phyloP scores from a whole-genome alignment of 2,113 vertebrate genomes.

The Myotis brandtii region DNA sequence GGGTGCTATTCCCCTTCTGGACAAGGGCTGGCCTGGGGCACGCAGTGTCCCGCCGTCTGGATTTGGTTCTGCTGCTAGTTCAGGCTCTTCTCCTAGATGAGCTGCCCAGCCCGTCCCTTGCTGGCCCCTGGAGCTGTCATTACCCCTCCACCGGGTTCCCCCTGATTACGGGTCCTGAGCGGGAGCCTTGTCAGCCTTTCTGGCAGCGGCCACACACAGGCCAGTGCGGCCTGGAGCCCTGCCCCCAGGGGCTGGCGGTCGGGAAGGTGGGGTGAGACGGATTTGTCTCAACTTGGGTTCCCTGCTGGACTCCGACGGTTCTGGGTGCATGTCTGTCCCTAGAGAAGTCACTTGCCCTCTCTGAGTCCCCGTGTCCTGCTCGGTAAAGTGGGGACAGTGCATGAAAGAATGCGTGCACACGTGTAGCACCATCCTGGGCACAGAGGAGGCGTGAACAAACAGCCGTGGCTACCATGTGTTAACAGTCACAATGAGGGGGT shows the following conservation, averaged over 20 bases:
- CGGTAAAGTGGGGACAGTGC: not conserved
- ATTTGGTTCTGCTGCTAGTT: not conserved
- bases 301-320: not conserved
- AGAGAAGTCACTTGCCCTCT: not conserved
- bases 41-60: not conserved
- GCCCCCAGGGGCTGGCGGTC: not conserved
- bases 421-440: accelerated
- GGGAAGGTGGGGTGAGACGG: not conserved
- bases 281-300: not conserved
- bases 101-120: not conserved
- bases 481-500: accelerated
- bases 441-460: accelerated
- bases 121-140: not conserved
- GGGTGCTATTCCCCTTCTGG: not conserved
- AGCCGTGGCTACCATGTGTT: not conserved
- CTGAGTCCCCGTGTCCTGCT: not conserved
- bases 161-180: constrained; percentile 10
- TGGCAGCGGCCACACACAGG: not conserved
- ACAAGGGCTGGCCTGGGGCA: not conserved
- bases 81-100: not conserved
- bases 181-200: not conserved
- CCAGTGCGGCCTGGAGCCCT: not conserved
- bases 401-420: accelerated
- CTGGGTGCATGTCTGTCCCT: not conserved
- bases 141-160: not conserved